phyloP scores from a whole-genome alignment of 2,797 vertebrate species.

The Hoplostethus mediterraneus region DNA sequence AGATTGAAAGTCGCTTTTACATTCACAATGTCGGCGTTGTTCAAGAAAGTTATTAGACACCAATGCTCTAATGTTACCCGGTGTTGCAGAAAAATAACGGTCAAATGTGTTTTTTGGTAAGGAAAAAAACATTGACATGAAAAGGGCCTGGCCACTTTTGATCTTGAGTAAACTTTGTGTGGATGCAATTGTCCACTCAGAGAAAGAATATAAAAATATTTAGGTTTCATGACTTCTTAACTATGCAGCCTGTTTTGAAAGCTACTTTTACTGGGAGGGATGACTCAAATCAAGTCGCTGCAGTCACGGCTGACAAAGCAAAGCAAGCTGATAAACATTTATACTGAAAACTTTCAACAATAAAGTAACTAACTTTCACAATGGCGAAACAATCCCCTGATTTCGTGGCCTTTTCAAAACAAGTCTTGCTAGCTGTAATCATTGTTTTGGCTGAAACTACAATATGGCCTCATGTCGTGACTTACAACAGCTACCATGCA shows the following conservation, averaged over 20 bases:
- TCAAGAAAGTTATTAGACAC: background rate
- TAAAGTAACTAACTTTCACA: background rate
- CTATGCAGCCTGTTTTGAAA: background rate
- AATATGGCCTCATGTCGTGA: constrained; percentile 37
- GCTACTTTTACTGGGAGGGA: background rate
- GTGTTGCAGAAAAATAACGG: background rate
- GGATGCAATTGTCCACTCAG: background rate
- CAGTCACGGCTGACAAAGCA: constrained; percentile 1
- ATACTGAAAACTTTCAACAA: background rate
- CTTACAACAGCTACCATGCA: background rate
- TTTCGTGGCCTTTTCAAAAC: constrained; percentile 24
- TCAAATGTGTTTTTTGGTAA: background rate
- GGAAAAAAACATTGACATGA: constrained; percentile 44
- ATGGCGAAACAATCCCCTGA: constrained; percentile 9
- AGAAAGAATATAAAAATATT: background rate
- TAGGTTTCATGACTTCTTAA: background rate
- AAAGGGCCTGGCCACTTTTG: constrained; percentile 47
- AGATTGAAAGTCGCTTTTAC: constrained; percentile 31
- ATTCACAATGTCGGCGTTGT: background rate
- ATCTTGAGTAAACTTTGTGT: background rate
- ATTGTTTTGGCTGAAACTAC: constrained; percentile 19
- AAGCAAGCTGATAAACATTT: constrained; percentile 13
- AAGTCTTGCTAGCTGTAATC: constrained; percentile 32
- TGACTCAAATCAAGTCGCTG: background rate
- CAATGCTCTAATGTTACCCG: too few relatives aligned